Base-by-base conservation (phyloP, 2,797 vertebrate genomes). In the Lindbergichthys nudifrons region DNA sequence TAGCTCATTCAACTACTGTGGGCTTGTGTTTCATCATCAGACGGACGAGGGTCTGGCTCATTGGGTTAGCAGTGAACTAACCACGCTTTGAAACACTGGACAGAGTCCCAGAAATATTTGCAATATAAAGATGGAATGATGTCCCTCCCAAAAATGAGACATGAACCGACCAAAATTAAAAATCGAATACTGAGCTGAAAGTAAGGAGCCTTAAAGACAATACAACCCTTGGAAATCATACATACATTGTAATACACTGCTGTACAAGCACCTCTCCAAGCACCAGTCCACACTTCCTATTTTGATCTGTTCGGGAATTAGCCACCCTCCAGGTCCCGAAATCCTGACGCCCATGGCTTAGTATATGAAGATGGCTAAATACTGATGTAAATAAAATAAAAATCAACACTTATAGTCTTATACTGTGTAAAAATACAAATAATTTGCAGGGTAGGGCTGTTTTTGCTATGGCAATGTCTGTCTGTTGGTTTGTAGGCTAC, bases 11-110 rank as follows among this genome's bases (percentile, higher is more conserved):
- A 15, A 77, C 70, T 43, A 42, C 0, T 82, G 84, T 81, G 80
- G 78, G 72, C 74, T 75, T 67, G 63, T 67, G 67, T 84, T 80
- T 82, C 72, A 85, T 86, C 75, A 72, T 61, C 70, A 70, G 72
- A 63, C 66, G 16, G 45, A 82, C 5, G 57, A 57, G 47, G 58
- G 76, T 56, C 59, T n/a, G 73, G 19, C 65, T 52, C 8, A 19
- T 43, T 26, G 11, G 73, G 65, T 82, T 81, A 71, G 83, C 46
- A 74, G 30, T 72, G 53, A 79, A 71, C 26, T 75, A 18, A 75
- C 71, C 76, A 68, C 61, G 21, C 67, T 6, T 39, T 73, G 80
- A 85, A 82, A 80, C 51, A 70, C 75, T 68, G 80, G 77, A 66
- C 54, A 0, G 3, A 13, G 66, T 77, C 79, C 79, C 70, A 19